These are phyloP conservation scores for Bagarius yarrelli DNA, from an alignment of 2,113 vertebrate species.

Conservation along the genomic window DNA sequence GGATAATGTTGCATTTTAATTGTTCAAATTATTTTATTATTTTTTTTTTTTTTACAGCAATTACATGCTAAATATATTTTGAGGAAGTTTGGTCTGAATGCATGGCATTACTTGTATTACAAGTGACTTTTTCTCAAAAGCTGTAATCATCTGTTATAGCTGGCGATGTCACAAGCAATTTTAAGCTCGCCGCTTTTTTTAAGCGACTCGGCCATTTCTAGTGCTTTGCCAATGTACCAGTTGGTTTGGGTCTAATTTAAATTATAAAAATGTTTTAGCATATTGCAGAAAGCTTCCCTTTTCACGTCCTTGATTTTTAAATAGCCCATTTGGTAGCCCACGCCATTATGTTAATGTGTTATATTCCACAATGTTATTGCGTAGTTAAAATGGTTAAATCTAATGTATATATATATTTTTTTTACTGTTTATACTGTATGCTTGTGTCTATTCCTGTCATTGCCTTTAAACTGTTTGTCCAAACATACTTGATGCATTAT, in stretches of 20 bases:
- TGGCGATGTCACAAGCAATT: not conserved
- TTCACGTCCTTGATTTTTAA: not conserved
- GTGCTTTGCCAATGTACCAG: not conserved
- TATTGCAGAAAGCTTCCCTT: not conserved
- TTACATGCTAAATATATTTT: not conserved
- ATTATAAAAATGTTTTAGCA: not conserved
- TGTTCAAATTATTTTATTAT: too few relatives aligned
- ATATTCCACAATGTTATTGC: not conserved
- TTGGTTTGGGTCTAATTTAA: conserved; percentile 3
- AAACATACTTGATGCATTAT: not conserved
- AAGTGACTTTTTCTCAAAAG: not conserved
- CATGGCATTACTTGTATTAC: not conserved
- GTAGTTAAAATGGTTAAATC: not conserved
- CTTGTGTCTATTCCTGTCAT: not conserved
- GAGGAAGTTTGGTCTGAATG: not conserved
- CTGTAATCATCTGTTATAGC: not conserved
- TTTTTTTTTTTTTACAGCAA: too few relatives aligned
- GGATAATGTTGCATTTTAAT: not conserved
- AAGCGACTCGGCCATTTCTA: not conserved
- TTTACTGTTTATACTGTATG: not conserved
- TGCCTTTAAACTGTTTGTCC: not conserved
- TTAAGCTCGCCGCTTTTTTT: not conserved
- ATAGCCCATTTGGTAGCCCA: not conserved
- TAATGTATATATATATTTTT: not conserved
- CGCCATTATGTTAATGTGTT: conserved; percentile 9